These are phyloP conservation scores for Catamblyrhynchus diadema DNA, from an alignment of 2,797 vertebrate species.

Conservation along the genomic window DNA sequence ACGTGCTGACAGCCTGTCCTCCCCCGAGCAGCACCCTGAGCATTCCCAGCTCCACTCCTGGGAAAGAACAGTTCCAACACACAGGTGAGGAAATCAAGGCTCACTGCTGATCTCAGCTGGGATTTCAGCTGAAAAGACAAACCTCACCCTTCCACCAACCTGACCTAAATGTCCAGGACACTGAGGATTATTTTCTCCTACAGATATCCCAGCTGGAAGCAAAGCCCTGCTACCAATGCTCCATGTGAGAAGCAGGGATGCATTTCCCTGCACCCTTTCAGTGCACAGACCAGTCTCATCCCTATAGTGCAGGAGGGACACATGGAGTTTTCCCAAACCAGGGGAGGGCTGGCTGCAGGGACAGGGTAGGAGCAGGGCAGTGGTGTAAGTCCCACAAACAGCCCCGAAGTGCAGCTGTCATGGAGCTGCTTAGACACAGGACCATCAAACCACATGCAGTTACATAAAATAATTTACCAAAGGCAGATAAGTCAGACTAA, in stretches of 20 bases:
- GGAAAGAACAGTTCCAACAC: background rate
- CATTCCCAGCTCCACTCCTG: background rate
- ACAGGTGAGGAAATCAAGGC: background rate
- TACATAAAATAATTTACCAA: background rate
- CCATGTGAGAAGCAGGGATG: background rate
- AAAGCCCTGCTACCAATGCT: background rate
- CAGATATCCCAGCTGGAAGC: background rate
- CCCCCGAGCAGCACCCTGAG: fast-evolving
- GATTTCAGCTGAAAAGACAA: background rate
- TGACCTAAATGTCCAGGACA: background rate
- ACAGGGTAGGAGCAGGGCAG: background rate
- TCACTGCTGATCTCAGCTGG: background rate
- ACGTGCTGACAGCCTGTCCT: background rate
- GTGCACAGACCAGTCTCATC: fast-evolving
- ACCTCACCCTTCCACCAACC: background rate
- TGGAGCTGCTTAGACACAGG: background rate
- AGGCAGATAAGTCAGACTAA: background rate
- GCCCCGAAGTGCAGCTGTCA: fast-evolving
- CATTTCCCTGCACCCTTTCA: background rate
- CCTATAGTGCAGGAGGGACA: background rate
- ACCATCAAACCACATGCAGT: background rate
- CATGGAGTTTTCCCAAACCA: background rate
- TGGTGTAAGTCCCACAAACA: background rate
- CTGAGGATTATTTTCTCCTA: background rate
- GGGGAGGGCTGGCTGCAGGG: background rate